Base-by-base conservation (phyloP, 2,888 invertebrate genomes). In the Boloria euphrosyne region DNA sequence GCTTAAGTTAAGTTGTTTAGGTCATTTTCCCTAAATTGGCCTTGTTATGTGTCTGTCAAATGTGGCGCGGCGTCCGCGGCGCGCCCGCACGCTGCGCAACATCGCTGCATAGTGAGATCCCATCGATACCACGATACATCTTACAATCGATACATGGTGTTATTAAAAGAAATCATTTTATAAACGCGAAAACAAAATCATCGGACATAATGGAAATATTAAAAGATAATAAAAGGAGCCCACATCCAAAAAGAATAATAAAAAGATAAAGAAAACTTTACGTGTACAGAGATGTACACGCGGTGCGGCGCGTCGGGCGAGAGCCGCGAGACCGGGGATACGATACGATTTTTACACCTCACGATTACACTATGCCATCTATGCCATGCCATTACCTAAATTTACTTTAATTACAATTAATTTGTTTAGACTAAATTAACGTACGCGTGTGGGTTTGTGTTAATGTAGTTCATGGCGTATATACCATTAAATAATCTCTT, bases 1-100 rank as follows among this genome's bases (percentile, higher is more conserved):
- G 90, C 92, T 91, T 92, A 91, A 91, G 91, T 90, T 91, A 90
- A 91, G 90, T 90, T 87, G 78, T 86, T 90, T 90, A 91, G 89
- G 90, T 89, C 79, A 86, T 82, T 88, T 83, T 86, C 87, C 90
- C 90, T 90, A 90, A 88, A 83, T 89, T 86, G 90, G 90, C 89
- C 87, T 86, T 87, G 89, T 86, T 85, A 81, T 83, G 78, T 81
- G 88, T 89, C 89, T 90, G 91, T 91, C 90, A 87, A 87, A 86
- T 82, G 90, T 79, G 80, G 73, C 81, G 76, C 73, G 77, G 78
- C 65, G 72, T 72, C 69, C 67, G 77, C 75, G 68, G 73, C 75
- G 75, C 73, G 75, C 72, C 67, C 50, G 5, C 65, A 71, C 59
- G 65, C 65, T 67, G 65, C 67, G 69, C 67, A 71, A 67, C 69